Conservation (phyloP, 2,888 invertebrate species). For the Acanthacorydalis orientalis region DNA sequence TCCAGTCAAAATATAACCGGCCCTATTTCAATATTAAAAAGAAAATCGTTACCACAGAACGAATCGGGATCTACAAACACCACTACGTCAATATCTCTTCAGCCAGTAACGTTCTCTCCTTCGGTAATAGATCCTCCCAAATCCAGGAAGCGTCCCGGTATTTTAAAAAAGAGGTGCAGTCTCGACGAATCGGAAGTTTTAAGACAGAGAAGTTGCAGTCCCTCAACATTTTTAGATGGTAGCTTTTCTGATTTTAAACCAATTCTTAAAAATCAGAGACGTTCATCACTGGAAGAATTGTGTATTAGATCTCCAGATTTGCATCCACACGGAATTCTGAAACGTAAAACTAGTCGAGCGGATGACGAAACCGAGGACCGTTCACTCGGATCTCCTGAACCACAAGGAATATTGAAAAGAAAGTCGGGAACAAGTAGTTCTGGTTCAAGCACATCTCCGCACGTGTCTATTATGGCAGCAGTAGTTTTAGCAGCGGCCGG, state of each 20-base stretch:
- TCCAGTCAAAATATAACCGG: slow-evolving; percentile 14
- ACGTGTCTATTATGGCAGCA: slow-evolving; percentile 51
- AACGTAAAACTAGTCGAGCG: slow-evolving; percentile 47
- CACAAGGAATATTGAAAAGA: slow-evolving; percentile 66
- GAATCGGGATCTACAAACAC: slow-evolving; percentile 15
- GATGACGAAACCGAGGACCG: slow-evolving; percentile 36
- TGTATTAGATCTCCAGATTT: slow-evolving; percentile 45
- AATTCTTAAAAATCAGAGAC: slow-evolving; percentile 46
- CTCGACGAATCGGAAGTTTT: slow-evolving; percentile 62
- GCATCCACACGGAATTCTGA: slow-evolving; percentile 48
- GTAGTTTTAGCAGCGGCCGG: slow-evolving; percentile 46
- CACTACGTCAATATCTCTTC: slow-evolving; percentile 27
- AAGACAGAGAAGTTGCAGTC: slow-evolving; percentile 49
- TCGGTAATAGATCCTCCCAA: slow-evolving; percentile 52
- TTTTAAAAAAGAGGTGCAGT: slow-evolving; percentile 68
- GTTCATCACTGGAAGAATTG: slow-evolving; percentile 55
- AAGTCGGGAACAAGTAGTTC: slow-evolving; percentile 52
- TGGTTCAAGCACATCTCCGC: slow-evolving; percentile 38
- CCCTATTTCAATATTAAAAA: slow-evolving; percentile 40
- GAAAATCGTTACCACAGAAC: slow-evolving; percentile 33
- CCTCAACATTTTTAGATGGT: slow-evolving; percentile 30
- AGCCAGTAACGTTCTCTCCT: slow-evolving; percentile 68
- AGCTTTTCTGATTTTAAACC: slow-evolving; percentile 42
- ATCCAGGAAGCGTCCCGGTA: slow-evolving; percentile 51
- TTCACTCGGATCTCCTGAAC: slow-evolving; percentile 45